These are phyloP conservation scores for Pygoscelis adeliae DNA, from an alignment of 2,113 vertebrate species.

Conservation along the genomic window DNA sequence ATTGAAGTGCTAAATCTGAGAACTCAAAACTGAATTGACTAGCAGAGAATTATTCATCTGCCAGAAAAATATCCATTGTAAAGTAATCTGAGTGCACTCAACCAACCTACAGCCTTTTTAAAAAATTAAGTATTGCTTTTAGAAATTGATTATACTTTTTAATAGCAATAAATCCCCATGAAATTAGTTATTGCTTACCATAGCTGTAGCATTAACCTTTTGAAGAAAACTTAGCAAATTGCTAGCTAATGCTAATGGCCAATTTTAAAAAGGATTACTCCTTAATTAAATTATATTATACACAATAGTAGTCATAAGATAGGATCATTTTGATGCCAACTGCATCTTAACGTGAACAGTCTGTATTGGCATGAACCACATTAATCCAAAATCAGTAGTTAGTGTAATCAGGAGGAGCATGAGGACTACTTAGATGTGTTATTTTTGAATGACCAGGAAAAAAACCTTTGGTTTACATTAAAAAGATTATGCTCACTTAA, in stretches of 20 bases:
- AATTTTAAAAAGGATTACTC: conserved; percentile 54
- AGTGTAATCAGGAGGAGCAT: background rate
- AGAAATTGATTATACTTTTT: conserved; percentile 58
- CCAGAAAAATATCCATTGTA: conserved; percentile 36
- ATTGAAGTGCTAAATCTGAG: conserved; percentile 29
- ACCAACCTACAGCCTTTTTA: background rate
- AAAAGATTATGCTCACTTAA: background rate
- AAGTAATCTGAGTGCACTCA: conserved; percentile 47
- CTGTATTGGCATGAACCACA: background rate
- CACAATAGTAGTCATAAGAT: background rate
- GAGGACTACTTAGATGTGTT: background rate
- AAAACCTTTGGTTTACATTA: background rate
- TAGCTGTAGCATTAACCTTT: conserved; percentile 41
- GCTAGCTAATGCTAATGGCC: conserved; percentile 41
- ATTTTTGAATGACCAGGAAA: background rate
- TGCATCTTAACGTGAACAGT: background rate
- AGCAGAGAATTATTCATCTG: conserved; percentile 25
- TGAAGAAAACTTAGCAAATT: conserved; percentile 47
- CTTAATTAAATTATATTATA: conserved; percentile 40
- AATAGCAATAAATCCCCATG: conserved; percentile 59
- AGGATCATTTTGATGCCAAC: conserved; percentile 13
- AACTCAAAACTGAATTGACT: conserved; percentile 19
- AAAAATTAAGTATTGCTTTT: conserved; percentile 50
- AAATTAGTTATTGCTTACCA: conserved; percentile 57
- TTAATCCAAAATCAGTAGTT: conserved; percentile 33